Evolutionary conservation across 1,140 invertebrate species (phyloP).

Genomic region (Ceratina japonica): DNA sequence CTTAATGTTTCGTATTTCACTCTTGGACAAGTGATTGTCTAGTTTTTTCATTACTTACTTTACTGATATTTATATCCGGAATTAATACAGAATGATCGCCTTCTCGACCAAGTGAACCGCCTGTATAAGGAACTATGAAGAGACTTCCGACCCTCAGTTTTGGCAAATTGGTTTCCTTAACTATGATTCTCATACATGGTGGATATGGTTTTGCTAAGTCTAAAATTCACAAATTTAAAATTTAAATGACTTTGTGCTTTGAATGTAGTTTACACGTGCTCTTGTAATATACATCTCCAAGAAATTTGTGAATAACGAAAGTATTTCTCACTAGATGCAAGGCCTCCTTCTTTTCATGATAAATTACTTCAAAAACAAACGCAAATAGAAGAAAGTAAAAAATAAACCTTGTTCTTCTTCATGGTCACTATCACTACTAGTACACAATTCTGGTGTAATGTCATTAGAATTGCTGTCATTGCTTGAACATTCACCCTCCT

Average conservation of each 20-base stretch:
- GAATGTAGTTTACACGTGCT: background rate
- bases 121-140: constrained; percentile 92
- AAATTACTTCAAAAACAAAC: constrained; percentile 18
- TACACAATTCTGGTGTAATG: constrained; percentile 55
- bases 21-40: background rate
- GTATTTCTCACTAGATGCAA: too few relatives aligned
- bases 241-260: background rate
- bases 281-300: background rate
- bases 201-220: constrained; percentile 87
- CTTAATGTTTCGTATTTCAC: background rate
- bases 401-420: constrained; percentile 72
- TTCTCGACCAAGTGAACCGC: constrained; percentile 91
- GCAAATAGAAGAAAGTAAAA: constrained; percentile 29
- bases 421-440: constrained; percentile 68
- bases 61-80: constrained; percentile 89
- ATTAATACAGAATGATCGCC: constrained; percentile 86
- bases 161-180: constrained; percentile 85
- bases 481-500: constrained; percentile 86
- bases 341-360: background rate
- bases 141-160: constrained; percentile 88
- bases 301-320: background rate
- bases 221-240: constrained; percentile 74
- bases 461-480: constrained; percentile 66
- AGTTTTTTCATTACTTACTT: constrained; percentile 78
- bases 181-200: constrained; percentile 93